Base-by-base conservation (phyloP, 2,797 vertebrate species). In the Lacerta viridis region DNA sequence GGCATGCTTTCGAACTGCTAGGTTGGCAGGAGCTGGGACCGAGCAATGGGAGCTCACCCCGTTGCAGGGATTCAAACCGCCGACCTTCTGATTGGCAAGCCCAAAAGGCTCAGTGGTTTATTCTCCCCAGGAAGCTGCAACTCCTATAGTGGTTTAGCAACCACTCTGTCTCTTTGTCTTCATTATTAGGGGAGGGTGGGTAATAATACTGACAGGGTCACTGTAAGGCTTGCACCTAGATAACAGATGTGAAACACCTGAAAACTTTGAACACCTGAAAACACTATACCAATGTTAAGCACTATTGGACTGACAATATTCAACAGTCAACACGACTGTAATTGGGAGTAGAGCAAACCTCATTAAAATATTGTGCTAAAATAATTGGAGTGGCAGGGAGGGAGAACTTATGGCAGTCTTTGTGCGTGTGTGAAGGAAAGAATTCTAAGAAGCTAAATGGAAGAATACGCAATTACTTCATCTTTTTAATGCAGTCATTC, bases 361-460 rank as follows among this genome's bases (percentile, higher is more conserved):
- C 33, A 4, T 55, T 55, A 55, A 55, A 55, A 55, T 55, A 55
- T 72, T 72, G 29, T 33, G 4, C 36, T 59, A 39, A 71, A 79
- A 86, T 50, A 20, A 79, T 78, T 79, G 76, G 7, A 7, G 3
- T 4, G 39, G 50, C 15, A 50, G 18, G 8, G 18, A 18, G 9
- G 29, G 18, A 50, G 41, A 33, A 46, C 43, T 46, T 29, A 50
- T 6, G 17, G 7, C 27, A 50, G n/a, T 71, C 46, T 80, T 71
- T 79, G 55, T 77, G 41, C 50, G 3, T 55, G 50, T 55, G 50
- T 55, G 50, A 55, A 18, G 41, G n/a, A 46, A 69, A 15, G 41
- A 81, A 41, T 86, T 43, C 66, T 29, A 55, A 88, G 50, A 68
- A 66, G 8, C 89, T 83, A 36, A 91, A 83, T 15, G 80, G 0